Conservation (phyloP, 2,888 invertebrate genomes). For the Sminthurinus aureus region DNA sequence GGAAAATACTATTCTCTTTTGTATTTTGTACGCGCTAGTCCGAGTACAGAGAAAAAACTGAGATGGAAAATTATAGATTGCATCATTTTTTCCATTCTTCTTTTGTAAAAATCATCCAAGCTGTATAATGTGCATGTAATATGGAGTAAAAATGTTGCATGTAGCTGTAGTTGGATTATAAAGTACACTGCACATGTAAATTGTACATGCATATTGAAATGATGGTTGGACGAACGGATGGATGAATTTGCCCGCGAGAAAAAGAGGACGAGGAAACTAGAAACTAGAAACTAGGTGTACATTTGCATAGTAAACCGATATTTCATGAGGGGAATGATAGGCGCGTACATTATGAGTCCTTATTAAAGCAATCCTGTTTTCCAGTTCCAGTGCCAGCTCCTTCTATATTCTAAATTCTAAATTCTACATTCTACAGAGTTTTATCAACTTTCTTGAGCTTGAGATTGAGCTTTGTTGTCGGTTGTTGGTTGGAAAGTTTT, state of each 20-base stretch:
- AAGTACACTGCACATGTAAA: background rate
- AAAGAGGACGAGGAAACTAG: background rate
- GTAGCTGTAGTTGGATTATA: background rate
- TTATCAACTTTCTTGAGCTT: constrained; percentile 41
- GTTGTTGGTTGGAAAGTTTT: constrained; percentile 42
- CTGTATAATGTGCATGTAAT: background rate
- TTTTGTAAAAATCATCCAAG: background rate
- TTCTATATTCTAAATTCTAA: too few species aligned
- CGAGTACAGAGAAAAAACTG: background rate
- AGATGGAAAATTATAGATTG: background rate
- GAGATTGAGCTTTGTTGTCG: constrained; percentile 39
- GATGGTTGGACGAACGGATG: background rate
- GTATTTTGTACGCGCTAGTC: background rate
- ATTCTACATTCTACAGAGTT: constrained; percentile 3
- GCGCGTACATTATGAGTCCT: constrained; percentile 50
- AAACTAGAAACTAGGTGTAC: constrained; percentile 40
- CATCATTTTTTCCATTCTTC: background rate
- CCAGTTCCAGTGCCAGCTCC: constrained; percentile 2
- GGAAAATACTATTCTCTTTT: constrained; percentile 19
- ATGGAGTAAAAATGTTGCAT: background rate
- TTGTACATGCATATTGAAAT: background rate
- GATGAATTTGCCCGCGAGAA: constrained; percentile 31
- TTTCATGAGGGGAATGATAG: constrained; percentile 51
- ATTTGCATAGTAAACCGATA: constrained; percentile 57
- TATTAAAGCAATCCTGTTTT: constrained; percentile 53